These are phyloP conservation scores for Ptychochromis oligacanthus DNA, from an alignment of 2,113 vertebrate species.

Conservation along the genomic window DNA sequence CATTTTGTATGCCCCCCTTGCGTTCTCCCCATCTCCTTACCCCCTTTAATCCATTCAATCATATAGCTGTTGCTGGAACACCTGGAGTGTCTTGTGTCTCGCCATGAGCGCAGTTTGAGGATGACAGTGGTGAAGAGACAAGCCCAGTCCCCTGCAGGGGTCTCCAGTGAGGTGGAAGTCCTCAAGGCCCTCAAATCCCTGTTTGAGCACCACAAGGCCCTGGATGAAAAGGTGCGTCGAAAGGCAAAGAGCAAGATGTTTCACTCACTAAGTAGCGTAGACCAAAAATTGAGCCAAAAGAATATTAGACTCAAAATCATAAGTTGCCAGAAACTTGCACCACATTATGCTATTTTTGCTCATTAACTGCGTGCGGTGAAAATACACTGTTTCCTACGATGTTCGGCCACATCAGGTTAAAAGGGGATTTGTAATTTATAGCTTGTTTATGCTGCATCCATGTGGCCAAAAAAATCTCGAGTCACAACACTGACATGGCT, in stretches of 20 bases:
- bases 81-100: constrained; percentile 92
- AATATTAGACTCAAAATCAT: background rate
- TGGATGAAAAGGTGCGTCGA: constrained; percentile 90
- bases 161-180: constrained; percentile 94
- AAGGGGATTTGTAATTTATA: no score
- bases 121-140: constrained; percentile 96
- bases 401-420: no score
- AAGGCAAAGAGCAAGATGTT: background rate
- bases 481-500: no score
- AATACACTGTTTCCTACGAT: no score
- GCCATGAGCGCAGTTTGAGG: constrained; percentile 91
- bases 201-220: constrained; percentile 94
- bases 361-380: background rate
- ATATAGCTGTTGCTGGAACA: constrained; percentile 89
- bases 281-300: background rate
- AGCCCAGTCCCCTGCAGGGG: constrained; percentile 91
- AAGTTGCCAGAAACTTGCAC: background rate
- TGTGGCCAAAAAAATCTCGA: no score
- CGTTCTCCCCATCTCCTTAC: background rate
- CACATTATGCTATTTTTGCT: no score
- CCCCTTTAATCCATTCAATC: background rate
- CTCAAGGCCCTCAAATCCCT: constrained; percentile 94
- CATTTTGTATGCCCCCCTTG: background rate
- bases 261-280: background rate
- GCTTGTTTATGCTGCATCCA: no score